Evolutionary conservation across 2,113 vertebrate species (phyloP).

Genomic region (Saguinus imperator): DNA sequence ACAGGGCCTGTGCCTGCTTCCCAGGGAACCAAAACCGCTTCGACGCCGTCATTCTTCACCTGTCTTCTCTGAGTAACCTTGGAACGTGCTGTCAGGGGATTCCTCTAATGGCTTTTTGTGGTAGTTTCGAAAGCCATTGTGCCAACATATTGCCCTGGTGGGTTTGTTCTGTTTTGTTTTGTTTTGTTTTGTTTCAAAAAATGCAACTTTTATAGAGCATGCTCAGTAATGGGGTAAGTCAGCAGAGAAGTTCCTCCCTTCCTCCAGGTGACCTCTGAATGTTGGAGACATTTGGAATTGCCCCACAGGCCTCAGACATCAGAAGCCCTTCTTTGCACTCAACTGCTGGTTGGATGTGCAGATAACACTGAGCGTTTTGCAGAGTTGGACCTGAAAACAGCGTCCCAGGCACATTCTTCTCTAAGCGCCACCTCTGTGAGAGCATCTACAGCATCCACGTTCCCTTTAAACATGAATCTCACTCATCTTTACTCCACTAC

Average conservation of each 20-base stretch:
- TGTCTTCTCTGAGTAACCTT: neutral
- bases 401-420: neutral
- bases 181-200: neutral
- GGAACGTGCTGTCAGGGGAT: neutral
- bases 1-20: neutral
- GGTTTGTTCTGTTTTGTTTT: neutral
- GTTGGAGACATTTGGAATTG: neutral
- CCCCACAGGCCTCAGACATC: neutral
- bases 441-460: neutral
- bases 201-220: neutral
- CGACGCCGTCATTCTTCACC: neutral
- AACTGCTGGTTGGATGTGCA: fast-evolving
- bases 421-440: neutral
- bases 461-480: neutral
- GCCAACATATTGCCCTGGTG: neutral
- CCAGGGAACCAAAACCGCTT: neutral
- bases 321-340: neutral
- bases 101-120: neutral
- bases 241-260: neutral
- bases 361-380: neutral
- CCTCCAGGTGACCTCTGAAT: neutral
- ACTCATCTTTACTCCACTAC: neutral
- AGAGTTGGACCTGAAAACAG: fast-evolving
- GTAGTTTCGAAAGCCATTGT: neutral
- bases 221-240: neutral